Evolutionary conservation across 2,113 vertebrate genomes (phyloP).

Genomic region (Tamias sibiricus): DNA sequence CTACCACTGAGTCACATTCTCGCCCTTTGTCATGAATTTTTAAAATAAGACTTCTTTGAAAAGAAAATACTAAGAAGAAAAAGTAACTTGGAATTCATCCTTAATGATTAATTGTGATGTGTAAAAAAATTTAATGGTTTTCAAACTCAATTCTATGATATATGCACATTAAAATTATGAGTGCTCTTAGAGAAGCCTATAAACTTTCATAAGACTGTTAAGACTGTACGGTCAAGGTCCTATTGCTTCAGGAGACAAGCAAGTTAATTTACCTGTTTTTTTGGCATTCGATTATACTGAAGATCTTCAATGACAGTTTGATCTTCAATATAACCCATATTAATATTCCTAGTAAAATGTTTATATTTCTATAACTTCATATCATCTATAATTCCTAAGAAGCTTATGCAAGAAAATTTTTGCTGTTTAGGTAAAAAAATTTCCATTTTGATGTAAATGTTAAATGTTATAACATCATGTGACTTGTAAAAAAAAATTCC

Average conservation of each 20-base stretch:
- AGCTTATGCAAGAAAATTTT: neutral
- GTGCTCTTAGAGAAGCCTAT: neutral
- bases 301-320: neutral
- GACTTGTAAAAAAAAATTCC: neutral
- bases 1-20: too few species aligned
- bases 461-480: neutral
- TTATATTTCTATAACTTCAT: neutral
- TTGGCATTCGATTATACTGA: neutral
- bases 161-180: neutral
- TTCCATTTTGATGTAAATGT: neutral
- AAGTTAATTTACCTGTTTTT: neutral
- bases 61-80: neutral
- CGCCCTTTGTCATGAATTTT: too few species aligned
- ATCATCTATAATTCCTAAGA: neutral
- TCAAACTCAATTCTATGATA: neutral
- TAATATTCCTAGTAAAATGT: neutral
- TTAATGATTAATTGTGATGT: neutral
- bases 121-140: constrained; percentile 4
- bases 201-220: neutral
- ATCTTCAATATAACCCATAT: constrained; percentile 1
- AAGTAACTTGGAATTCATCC: neutral
- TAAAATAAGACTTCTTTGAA: neutral
- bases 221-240: neutral
- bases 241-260: neutral
- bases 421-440: constrained; percentile 1